Percentiles rank a stretch among this genome's conserved stretches.
Evolutionary conservation across 2,113 vertebrate genomes (phyloP).

Genomic region (Cercopithecus mona): DNA sequence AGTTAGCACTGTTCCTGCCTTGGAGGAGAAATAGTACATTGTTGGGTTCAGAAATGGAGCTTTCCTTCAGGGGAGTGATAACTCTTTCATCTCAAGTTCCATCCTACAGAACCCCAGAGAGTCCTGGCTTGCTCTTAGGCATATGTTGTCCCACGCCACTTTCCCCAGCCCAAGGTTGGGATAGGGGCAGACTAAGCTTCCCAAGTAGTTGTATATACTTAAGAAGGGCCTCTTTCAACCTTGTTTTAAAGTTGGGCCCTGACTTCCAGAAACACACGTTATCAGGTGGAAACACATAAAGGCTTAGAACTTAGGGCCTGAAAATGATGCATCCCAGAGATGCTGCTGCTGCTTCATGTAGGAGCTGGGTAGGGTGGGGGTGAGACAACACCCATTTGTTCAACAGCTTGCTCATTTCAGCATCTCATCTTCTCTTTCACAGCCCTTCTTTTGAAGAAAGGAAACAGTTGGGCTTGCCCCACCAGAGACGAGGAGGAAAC

Average conservation of each 20-base stretch:
- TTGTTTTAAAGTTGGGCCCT: neutral
- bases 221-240: neutral
- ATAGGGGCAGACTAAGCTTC: neutral
- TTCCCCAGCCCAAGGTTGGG: neutral
- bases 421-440: neutral
- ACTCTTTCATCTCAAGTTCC: neutral
- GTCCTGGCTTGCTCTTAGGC: neutral
- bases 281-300: neutral
- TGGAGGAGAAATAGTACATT: neutral
- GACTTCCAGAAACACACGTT: neutral
- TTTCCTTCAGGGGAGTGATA: neutral
- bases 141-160: neutral
- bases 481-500: conserved; percentile 84
- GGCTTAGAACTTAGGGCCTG: neutral
- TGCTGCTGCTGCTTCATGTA: neutral
- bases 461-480: conserved; percentile 88
- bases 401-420: neutral
- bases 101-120: neutral
- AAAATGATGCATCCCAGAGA: neutral
- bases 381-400: fast-evolving
- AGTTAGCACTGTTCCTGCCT: neutral
- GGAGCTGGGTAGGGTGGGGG: neutral
- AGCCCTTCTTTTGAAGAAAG: conserved; percentile 95
- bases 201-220: neutral
- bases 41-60: neutral